Evolutionary conservation across 1,140 invertebrate species (phyloP).

Genomic region (Thaumetopoea pityocampa): DNA sequence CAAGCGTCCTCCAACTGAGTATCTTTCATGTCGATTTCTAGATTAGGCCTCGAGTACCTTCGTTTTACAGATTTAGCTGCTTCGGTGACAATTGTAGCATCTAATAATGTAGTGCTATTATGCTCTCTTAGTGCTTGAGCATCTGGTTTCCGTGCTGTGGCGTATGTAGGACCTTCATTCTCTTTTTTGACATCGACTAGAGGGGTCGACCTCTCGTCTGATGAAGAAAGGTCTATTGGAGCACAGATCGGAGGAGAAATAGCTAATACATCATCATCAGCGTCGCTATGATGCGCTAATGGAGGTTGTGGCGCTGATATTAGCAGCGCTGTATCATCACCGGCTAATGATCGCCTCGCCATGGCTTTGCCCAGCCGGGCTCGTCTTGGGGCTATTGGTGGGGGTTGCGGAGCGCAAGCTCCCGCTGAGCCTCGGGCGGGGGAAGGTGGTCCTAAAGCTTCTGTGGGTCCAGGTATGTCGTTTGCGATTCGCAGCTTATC

Average conservation of each 20-base stretch:
- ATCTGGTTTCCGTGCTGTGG: slow-evolving; percentile 51
- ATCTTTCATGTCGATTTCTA: slow-evolving; percentile 71
- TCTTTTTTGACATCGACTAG: slow-evolving; percentile 72
- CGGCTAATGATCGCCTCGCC: slow-evolving; percentile 77
- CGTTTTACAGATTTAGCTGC: slow-evolving; percentile 52
- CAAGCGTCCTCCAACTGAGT: slow-evolving; percentile 63
- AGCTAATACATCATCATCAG: slow-evolving; percentile 62
- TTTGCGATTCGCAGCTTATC: slow-evolving; percentile 76
- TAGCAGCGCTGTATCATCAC: slow-evolving; percentile 57
- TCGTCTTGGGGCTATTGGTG: slow-evolving; percentile 64
- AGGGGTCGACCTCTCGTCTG: slow-evolving; percentile 63
- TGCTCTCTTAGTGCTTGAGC: slow-evolving; percentile 65
- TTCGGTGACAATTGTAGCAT: slow-evolving; percentile 32
- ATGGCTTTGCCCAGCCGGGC: slow-evolving; percentile 83
- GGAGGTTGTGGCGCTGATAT: slow-evolving; percentile 37
- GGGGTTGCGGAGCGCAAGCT: slow-evolving; percentile 75
- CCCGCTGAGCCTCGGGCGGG: slow-evolving; percentile 80
- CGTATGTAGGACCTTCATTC: slow-evolving; percentile 58
- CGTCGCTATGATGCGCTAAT: slow-evolving; percentile 36
- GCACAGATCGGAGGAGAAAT: slow-evolving; percentile 60
- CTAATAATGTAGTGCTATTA: slow-evolving; percentile 43
- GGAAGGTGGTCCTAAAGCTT: slow-evolving; percentile 81
- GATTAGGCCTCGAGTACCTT: slow-evolving; percentile 63
- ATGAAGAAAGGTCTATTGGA: slow-evolving; percentile 68
- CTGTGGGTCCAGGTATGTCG: slow-evolving; percentile 56